Conservation (phyloP, 2,888 invertebrate species). For the Ischnura elegans region DNA sequence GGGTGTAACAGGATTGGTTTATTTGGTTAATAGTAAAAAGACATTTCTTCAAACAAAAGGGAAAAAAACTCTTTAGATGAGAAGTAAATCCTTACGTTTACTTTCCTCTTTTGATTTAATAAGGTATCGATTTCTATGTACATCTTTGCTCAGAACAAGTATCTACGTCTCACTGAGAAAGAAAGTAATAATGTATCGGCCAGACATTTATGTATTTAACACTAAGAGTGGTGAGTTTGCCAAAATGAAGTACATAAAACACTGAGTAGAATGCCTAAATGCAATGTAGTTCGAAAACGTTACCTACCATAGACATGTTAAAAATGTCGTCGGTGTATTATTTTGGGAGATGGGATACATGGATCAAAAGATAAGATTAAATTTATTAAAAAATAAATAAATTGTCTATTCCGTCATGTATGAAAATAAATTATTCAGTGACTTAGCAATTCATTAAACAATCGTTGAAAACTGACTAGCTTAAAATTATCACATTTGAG, state of each 20-base stretch:
- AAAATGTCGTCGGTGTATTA: background rate
- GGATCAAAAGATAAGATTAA: background rate
- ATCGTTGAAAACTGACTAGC: background rate
- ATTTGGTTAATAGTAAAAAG: conserved; percentile 53
- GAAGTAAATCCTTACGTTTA: background rate
- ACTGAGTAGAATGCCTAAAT: background rate
- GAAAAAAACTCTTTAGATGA: background rate
- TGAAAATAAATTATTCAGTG: background rate
- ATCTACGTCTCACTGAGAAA: conserved; percentile 7
- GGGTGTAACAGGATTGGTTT: conserved; percentile 50
- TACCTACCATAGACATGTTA: background rate
- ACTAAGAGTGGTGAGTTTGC: background rate
- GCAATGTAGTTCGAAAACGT: background rate
- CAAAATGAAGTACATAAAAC: conserved; percentile 12
- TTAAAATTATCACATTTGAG: conserved; percentile 31
- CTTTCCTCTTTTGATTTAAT: conserved; percentile 47
- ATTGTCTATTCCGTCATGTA: background rate
- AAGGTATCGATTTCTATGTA: conserved; percentile 30
- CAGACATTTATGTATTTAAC: background rate
- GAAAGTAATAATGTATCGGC: background rate
- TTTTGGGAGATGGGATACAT: background rate
- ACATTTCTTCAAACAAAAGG: conserved; percentile 55
- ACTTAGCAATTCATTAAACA: background rate
- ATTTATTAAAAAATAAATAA: background rate
- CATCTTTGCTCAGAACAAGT: conserved; percentile 8